These are phyloP conservation scores for Monomorium pharaonis DNA, from an alignment of 1,140 invertebrate genomes.

Conservation along the genomic window DNA sequence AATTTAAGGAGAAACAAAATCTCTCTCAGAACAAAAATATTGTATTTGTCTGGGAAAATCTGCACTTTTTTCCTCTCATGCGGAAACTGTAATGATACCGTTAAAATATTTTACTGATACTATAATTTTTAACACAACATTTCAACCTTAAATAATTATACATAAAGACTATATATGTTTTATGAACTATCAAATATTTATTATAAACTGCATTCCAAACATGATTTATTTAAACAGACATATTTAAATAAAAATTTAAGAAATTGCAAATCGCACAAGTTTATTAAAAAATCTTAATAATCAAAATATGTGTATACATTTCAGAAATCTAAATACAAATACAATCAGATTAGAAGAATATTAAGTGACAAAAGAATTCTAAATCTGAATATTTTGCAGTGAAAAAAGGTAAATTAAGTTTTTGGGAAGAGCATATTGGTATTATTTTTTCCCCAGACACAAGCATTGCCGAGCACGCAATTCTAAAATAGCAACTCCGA, in stretches of 20 bases:
- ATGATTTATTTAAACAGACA: neutral
- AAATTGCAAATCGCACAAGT: neutral
- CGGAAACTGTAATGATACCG: neutral
- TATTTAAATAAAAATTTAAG: neutral
- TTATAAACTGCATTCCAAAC: neutral
- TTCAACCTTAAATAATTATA: neutral
- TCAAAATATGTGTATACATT: neutral
- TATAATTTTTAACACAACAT: neutral
- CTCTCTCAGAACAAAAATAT: neutral
- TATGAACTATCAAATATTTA: no score
- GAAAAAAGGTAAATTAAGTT: neutral
- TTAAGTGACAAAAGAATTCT: neutral
- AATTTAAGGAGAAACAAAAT: neutral
- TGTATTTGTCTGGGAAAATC: neutral
- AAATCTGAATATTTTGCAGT: neutral
- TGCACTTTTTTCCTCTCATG: neutral
- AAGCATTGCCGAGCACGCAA: neutral
- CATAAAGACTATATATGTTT: neutral
- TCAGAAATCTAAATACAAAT: neutral
- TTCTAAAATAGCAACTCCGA: constrained; percentile 14
- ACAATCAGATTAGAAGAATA: neutral
- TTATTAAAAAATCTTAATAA: no score
- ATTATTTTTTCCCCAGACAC: neutral
- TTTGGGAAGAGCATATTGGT: neutral
- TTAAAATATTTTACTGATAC: neutral